Percentiles rank a stretch among this genome's conserved stretches.
Conservation (phyloP, 2,113 vertebrate genomes). For the Calonectris borealis region DNA sequence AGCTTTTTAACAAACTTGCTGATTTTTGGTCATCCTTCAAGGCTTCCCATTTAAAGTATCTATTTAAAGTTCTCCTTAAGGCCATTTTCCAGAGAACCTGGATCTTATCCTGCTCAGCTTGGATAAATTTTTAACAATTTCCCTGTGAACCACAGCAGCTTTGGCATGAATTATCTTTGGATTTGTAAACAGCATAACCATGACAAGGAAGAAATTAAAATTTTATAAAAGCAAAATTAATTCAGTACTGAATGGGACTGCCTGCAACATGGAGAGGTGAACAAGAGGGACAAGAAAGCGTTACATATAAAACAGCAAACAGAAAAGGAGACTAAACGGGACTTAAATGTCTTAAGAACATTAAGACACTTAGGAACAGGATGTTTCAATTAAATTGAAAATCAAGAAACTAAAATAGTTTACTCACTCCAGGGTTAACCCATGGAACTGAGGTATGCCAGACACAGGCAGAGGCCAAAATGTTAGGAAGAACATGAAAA, state of each 20-base stretch:
- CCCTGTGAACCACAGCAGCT: background rate
- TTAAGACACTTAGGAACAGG: background rate
- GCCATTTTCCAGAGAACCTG: background rate
- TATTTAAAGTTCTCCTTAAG: background rate
- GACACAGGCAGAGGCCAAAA: background rate
- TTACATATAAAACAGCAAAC: background rate
- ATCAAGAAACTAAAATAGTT: background rate
- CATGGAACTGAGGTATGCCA: background rate
- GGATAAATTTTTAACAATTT: slow-evolving; percentile 50
- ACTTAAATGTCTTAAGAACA: background rate
- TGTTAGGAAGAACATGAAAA: background rate
- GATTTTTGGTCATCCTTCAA: background rate
- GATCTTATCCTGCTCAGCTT: background rate
- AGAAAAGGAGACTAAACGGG: background rate
- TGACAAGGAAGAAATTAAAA: slow-evolving; percentile 50
- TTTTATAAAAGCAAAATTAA: slow-evolving; percentile 43
- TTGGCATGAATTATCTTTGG: slow-evolving; percentile 44
- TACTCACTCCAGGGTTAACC: background rate
- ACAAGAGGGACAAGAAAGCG: background rate
- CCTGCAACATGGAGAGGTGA: background rate
- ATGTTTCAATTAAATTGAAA: background rate
- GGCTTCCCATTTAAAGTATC: background rate
- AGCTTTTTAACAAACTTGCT: slow-evolving; percentile 13
- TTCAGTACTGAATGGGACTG: slow-evolving; percentile 3
- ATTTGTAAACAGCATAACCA: slow-evolving; percentile 32